These are phyloP conservation scores for Albula glossodonta DNA, from an alignment of 2,113 vertebrate species.

Conservation along the genomic window DNA sequence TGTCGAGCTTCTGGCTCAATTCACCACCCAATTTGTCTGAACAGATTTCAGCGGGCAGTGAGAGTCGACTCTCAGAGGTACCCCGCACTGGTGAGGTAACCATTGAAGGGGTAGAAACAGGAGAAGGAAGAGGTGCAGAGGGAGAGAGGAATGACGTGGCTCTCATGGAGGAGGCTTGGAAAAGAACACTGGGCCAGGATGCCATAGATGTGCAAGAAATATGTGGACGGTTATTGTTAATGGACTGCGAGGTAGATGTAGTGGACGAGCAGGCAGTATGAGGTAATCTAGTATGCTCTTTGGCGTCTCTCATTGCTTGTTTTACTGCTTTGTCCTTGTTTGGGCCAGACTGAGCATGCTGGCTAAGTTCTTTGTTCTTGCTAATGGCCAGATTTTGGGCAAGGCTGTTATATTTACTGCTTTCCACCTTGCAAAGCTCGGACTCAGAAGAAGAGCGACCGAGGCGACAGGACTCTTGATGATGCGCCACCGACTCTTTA, in stretches of 20 bases:
- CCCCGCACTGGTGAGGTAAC: constrained; percentile 99
- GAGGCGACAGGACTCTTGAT: constrained; percentile 99
- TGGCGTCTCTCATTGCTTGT: constrained; percentile 99
- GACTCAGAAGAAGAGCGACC: constrained; percentile 97
- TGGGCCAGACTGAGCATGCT: constrained; percentile 99
- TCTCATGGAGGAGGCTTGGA: constrained; percentile 99
- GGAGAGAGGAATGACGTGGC: constrained; percentile 89
- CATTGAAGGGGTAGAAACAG: constrained; percentile 99
- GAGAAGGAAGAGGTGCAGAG: constrained; percentile 86
- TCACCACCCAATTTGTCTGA: constrained; percentile 99
- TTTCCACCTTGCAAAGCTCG: constrained; percentile 97
- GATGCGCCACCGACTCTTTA: constrained; percentile 93
- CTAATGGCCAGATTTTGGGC: constrained; percentile 97
- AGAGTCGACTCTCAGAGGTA: constrained; percentile 99
- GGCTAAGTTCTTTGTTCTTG: constrained; percentile 98
- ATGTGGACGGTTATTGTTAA: constrained; percentile 99
- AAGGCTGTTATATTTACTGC: constrained; percentile 98
- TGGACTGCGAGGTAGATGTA: constrained; percentile 99
- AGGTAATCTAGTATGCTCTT: constrained; percentile 99
- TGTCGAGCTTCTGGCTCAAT: constrained; percentile 99
- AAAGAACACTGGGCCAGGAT: constrained; percentile 99
- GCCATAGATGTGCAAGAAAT: constrained; percentile 99
- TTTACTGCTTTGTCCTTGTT: constrained; percentile 99
- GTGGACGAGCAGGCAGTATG: constrained; percentile 99
- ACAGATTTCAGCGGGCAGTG: constrained; percentile 99